These are phyloP conservation scores for Mamestra configurata DNA, from an alignment of 1,140 invertebrate genomes.

Conservation along the genomic window DNA sequence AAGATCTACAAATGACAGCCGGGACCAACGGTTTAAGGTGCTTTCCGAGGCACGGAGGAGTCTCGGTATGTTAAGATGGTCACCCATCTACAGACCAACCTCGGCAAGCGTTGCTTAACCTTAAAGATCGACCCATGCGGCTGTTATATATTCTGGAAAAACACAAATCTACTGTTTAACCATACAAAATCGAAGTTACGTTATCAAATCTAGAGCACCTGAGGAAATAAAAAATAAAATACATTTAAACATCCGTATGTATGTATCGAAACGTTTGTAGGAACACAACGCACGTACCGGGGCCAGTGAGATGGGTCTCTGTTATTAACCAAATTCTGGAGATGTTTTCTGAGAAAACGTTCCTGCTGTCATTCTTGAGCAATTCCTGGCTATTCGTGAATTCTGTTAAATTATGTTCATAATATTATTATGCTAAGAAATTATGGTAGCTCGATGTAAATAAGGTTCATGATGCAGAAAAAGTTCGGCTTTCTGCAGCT, in stretches of 20 bases:
- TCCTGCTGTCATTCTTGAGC: conserved; percentile 2
- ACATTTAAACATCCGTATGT: neutral
- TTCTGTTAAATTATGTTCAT: neutral
- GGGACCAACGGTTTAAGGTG: too few species aligned
- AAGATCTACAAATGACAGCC: too few species aligned
- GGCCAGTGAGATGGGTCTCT: conserved; percentile 7
- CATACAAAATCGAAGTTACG: too few species aligned
- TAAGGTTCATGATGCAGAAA: too few species aligned
- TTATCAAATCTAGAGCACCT: neutral
- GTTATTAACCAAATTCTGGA: conserved; percentile 39
- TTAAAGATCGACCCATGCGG: too few species aligned
- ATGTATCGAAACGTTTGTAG: neutral
- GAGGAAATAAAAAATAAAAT: neutral
- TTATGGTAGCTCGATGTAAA: neutral
- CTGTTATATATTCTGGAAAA: too few species aligned
- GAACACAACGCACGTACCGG: neutral
- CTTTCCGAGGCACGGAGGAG: too few species aligned
- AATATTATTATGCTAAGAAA: neutral
- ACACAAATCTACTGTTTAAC: too few species aligned
- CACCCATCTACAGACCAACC: too few species aligned
- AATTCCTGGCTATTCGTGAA: neutral
- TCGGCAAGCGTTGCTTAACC: too few species aligned
- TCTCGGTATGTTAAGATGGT: too few species aligned
- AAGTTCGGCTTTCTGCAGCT: too few species aligned
- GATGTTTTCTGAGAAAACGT: conserved; percentile 19